Evolutionary conservation across 2,888 invertebrate species (phyloP).

Genomic region (Drosophila hamatofila): DNA sequence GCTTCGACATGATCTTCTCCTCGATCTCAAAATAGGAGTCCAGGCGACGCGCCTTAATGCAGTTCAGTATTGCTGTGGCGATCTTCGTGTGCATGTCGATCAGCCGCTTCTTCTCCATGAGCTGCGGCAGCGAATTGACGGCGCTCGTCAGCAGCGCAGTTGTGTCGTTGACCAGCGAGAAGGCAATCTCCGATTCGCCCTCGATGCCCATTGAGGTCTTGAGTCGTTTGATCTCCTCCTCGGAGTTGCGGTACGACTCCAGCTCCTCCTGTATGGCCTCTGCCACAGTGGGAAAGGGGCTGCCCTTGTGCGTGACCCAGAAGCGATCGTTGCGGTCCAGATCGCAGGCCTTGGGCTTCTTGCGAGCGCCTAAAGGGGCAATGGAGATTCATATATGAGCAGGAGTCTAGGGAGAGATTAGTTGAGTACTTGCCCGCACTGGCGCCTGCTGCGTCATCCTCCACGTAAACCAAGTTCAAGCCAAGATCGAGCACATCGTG

Average conservation of each 20-base stretch:
- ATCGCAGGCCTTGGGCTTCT: slow-evolving; percentile 95
- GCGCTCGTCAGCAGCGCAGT: slow-evolving; percentile 97
- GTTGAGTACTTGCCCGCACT: slow-evolving; percentile 54
- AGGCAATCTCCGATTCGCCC: slow-evolving; percentile 93
- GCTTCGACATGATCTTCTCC: slow-evolving; percentile 98
- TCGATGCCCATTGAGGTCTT: slow-evolving; percentile 98
- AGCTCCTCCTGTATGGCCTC: slow-evolving; percentile 99
- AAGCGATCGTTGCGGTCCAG: slow-evolving; percentile 95
- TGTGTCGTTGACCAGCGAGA: slow-evolving; percentile 95
- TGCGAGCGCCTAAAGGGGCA: slow-evolving; percentile 87
- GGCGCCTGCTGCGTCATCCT: slow-evolving; percentile 87
- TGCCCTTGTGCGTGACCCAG: slow-evolving; percentile 97
- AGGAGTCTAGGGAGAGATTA: no score
- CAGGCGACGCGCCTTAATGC: slow-evolving; percentile 94
- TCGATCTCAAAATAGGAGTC: slow-evolving; percentile 99
- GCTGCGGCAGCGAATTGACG: slow-evolving; percentile 97
- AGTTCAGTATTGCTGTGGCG: slow-evolving; percentile 95
- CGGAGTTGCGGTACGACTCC: slow-evolving; percentile 95
- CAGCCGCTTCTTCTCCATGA: slow-evolving; percentile 97
- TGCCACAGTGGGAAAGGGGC: slow-evolving; percentile 97
- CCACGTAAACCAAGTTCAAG: slow-evolving; percentile 92
- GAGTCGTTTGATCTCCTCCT: slow-evolving; percentile 98
- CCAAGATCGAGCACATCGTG: slow-evolving; percentile 98
- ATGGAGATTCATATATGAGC: no score
- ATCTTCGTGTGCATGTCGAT: slow-evolving; percentile 99